Percentiles rank a stretch among this genome's conserved stretches.
Conservation (phyloP, 2,888 invertebrate genomes). For the Caenorhabditis sp. region DNA sequence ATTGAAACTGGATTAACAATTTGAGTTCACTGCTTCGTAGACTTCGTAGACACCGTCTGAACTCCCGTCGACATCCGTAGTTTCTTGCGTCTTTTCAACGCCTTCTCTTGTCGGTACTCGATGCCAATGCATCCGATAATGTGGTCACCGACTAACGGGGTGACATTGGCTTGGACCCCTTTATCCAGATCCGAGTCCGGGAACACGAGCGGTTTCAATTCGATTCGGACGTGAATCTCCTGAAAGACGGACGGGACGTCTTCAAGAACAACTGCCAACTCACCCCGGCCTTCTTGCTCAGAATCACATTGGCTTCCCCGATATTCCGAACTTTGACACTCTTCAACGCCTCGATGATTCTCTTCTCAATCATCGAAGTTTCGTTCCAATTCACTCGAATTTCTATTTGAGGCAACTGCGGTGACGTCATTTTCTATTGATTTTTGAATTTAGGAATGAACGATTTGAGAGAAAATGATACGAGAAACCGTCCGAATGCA, state of each 20-base stretch:
- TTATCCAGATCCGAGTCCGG: conserved; percentile 36
- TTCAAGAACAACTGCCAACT: not conserved
- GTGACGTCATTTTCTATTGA: conserved; percentile 11
- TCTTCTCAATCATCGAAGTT: conserved; percentile 27
- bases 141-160: conserved; percentile 22
- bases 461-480: not conserved
- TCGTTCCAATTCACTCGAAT: conserved; percentile 47
- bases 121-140: conserved; percentile 21
- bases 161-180: conserved; percentile 26
- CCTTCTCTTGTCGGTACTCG: conserved; percentile 36
- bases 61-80: conserved; percentile 35
- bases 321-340: conserved; percentile 17
- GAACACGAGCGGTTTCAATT: conserved; percentile 42
- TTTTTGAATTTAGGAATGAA: too few species aligned
- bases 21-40: conserved; percentile 35
- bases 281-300: conserved; percentile 41
- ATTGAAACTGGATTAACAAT: conserved; percentile 30
- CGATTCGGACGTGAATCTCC: conserved; percentile 44
- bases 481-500: too few species aligned
- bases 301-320: conserved; percentile 17
- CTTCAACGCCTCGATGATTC: conserved; percentile 39
- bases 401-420: conserved; percentile 23
- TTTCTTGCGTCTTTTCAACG: conserved; percentile 12
- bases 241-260: not conserved
- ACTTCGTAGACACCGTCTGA: conserved; percentile 34